These are phyloP conservation scores for Idaea straminata DNA, from an alignment of 2,888 invertebrate genomes.

Conservation along the genomic window DNA sequence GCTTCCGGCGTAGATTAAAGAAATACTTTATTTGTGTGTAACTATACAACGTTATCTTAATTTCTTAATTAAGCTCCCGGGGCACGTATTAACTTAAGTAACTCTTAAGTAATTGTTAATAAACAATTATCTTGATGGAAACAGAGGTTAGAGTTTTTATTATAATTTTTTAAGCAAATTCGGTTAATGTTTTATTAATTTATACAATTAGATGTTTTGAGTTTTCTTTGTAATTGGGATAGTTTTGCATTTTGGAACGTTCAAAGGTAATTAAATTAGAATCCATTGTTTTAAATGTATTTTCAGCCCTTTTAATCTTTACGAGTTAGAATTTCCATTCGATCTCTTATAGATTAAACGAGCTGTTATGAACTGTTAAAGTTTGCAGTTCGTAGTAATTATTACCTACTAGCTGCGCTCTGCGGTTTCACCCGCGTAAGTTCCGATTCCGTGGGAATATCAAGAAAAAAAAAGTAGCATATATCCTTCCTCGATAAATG, in stretches of 20 bases:
- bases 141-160: slow-evolving; percentile 21
- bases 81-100: slow-evolving; percentile 44
- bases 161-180: slow-evolving; percentile 26
- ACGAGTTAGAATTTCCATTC: no score
- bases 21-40: slow-evolving; percentile 66
- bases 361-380: no score
- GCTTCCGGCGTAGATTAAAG: slow-evolving; percentile 68
- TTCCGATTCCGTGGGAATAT: no score
- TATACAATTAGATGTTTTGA: slow-evolving; percentile 3
- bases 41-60: slow-evolving; percentile 59
- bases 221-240: not conserved
- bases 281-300: not conserved
- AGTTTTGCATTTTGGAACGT: not conserved
- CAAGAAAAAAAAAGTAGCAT: no score
- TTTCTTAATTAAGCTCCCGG: slow-evolving; percentile 68
- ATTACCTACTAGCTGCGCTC: no score
- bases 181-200: slow-evolving; percentile 33
- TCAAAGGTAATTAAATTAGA: not conserved
- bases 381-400: no score
- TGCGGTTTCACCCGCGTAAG: no score
- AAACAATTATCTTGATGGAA: slow-evolving; percentile 22
- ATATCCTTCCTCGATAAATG: no score
- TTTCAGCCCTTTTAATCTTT: no score
- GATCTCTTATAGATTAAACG: no score
- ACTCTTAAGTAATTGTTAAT: slow-evolving; percentile 40